Evolutionary conservation across 1,140 invertebrate genomes (phyloP), one percentile per base, ranked within the genome.

Genomic region (Vanessa tameamea): DNA sequence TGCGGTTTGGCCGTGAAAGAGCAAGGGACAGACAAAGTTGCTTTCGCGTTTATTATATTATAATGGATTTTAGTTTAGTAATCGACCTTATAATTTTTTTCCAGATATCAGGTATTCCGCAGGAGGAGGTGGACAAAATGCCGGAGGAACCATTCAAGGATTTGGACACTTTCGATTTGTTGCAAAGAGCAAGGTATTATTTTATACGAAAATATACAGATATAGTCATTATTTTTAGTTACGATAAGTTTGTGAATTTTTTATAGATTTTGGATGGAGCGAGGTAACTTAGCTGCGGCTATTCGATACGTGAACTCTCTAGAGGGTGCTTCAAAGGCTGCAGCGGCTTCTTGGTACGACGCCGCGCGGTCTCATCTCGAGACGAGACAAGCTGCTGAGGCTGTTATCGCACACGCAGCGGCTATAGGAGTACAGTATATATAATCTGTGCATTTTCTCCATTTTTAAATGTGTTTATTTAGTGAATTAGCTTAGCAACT

Each of bases 281-380:
- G 96, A 65, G 97, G 96, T 16, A 96, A 99, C 81, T 94, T 99
- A 57, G 95, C 96, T 61, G 95, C 96, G 89, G 97, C 98, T 0
- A 89, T 99, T 3, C 95, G 96, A 64, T 98, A 98, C 88, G 96
- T 99, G 93, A 97, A 97, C 83, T 94, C 98, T 14, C 90, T 99
- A 43, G 93, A 96, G 82, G 98, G 98, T 16, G 97, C 97, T 50
- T 94, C 98, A 1, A 93, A 95, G 13, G 93, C 94, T 12, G 95
- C 98, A 1, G 97, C 98, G 0, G 91, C 92, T 47, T 96, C 98
- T 78, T 99, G 98, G 98, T 95, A 98, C 82, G 95, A 96, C 64
- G 98, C 99, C 85, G 95, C 97, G 0, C 94, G 95, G 61, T 94
- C 97, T 15, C 94, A 97, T 72, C 90, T 99, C 70, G 98, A 99